Base-by-base conservation (phyloP, 1,140 invertebrate genomes). In the Papilio xuthus region DNA sequence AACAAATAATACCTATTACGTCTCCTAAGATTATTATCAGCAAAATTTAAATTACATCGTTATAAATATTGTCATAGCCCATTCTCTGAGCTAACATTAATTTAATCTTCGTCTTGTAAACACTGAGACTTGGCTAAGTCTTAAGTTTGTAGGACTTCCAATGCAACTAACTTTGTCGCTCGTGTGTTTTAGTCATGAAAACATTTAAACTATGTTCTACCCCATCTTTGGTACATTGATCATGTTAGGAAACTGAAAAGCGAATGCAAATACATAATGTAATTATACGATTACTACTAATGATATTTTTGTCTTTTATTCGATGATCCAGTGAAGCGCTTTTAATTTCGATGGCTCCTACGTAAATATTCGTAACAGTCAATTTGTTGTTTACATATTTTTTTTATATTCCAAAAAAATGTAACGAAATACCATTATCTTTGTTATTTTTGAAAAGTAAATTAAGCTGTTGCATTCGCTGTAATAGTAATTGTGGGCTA, bases 101-200 rank as follows among this genome's bases (percentile, higher is more conserved):
- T 56, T 53, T 75, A 75, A 75, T 75, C 47, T 53, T 56, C 47
- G 73, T 74, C 72, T 56, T 41, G 72, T 26, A 53, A 53, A 50
- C 72, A 56, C 42, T 74, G 23, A 28, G 37, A 50, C 37, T 47
- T 71, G 41, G 15, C 69, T 71, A 28, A 74, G 42, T 28, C 42
- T 53, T 13, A 50, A 74, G 47, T 74, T 74, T 74, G 60, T 28
- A 67, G 60, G 60, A 28, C 60, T 67, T 67, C 60, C 26, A 28
- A 67, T 67, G 12, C 60, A 67, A 15, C 60, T 67, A 67, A 67
- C 60, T 67, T 67, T 18, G 60, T 67, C 23, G 60, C 60, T 67
- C 60, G 60, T 67, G 60, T 67, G 26, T 67, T 67, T 67, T 67
- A 67, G 60, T 67, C 23, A 67, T 67, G 60, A 67, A 67, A 67